Base-by-base conservation (phyloP, 1,140 invertebrate species). In the Hylyphantes graminicola region DNA sequence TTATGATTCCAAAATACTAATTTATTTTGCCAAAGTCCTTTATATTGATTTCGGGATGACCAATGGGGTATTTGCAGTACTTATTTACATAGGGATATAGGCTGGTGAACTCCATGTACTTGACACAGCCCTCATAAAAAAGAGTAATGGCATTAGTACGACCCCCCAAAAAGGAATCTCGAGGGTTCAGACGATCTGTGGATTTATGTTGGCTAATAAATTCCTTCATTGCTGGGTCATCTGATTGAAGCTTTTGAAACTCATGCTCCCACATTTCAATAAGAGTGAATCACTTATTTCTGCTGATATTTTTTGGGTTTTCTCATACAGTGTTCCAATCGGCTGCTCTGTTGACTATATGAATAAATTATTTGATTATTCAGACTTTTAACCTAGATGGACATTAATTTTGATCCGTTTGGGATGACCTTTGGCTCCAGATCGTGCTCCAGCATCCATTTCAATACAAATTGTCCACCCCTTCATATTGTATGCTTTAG, bases 371-470 rank as follows among this genome's bases (percentile, higher is more conserved):
- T 21, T 5, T 15, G 6, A 79, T 79, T 85, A 12, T 55, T 63
- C 15, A 35, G 13, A 10, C 54, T 12, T 3, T 59, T 12, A n/a
- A 59, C 17, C n/a, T 35, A 0, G 5, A 79, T 78, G 7, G 13
- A 50, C 11, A 72, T 63, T 79, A 85, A 48, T 67, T 84, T 84
- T 53, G 19, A 53, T 1, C 72, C 72, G 65, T 55, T 75, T 0
- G 17, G 19, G 0, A 75, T 84, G 8, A 75, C 55, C 0, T 67
- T 50, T 10, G 57, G 81, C 1, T 64, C 21, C 67, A 7, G 12
- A 15, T 17, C 53, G 7, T 65, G 51, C 63, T 77, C 12, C 2
- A 85, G 17, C 51, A 85, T 12, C 61, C 61, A 63, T 7, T 19
- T 10, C n/a, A 13, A 6, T 12, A 17, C 19, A 63, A 54, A 35